Conservation (phyloP, 30 jellyfish, hydroid and myxozoan species). For the Pelagia noctiluca region DNA sequence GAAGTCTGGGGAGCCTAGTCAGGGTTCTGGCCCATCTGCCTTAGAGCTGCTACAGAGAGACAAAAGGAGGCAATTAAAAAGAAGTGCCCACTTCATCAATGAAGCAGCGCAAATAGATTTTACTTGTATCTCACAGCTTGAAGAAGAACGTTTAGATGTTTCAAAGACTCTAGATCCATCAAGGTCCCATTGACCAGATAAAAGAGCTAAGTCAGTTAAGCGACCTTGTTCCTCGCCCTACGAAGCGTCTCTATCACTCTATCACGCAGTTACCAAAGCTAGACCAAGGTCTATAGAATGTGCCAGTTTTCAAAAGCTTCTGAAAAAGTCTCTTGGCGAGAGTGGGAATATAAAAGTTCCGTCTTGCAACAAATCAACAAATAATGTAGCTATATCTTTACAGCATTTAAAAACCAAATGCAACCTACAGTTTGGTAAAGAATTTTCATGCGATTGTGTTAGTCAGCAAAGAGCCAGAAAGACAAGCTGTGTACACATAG, state of each 20-base stretch:
- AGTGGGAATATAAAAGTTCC: neutral
- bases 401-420: neutral
- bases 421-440: neutral
- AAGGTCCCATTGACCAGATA: conserved; percentile 1
- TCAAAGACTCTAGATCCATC: conserved; percentile 1
- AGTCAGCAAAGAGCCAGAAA: conserved; percentile 7
- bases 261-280: neutral
- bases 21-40: conserved; percentile 21
- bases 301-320: neutral
- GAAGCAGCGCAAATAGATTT: neutral
- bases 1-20: conserved; percentile 16
- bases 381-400: neutral
- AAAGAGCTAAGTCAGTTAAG: neutral
- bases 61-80: conserved; percentile 2
- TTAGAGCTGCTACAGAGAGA: conserved; percentile 2
- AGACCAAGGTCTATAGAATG: conserved; percentile 22
- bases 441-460: conserved; percentile 29
- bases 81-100: conserved; percentile 6
- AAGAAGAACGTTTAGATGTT: neutral
- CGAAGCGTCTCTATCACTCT: neutral
- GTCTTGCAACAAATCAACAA: neutral
- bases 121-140: conserved; percentile 5
- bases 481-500: conserved; percentile 33
- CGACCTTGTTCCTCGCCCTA: neutral
- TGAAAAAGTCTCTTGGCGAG: conserved; percentile 7